These are phyloP conservation scores for Semicossyphus pulcher DNA, from an alignment of 2,113 vertebrate genomes.

Conservation along the genomic window DNA sequence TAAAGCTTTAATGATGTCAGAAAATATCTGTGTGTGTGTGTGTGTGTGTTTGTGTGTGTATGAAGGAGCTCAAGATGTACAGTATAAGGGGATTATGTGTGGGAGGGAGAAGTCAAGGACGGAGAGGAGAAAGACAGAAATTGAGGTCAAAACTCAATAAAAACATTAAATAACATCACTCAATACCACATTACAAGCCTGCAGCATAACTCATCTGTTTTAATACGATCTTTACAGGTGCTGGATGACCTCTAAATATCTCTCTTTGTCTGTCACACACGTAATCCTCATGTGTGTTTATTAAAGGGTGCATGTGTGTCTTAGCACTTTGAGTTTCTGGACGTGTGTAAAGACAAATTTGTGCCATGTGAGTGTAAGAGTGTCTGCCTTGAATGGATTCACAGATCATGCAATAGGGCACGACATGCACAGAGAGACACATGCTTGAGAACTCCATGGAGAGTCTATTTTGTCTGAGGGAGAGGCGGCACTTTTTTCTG, in stretches of 20 bases:
- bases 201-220: not conserved
- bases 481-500: constrained; percentile 56
- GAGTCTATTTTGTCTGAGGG: constrained; percentile 52
- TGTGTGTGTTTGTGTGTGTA: no score
- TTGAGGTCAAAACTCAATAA: constrained; percentile 4
- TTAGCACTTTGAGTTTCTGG: no score
- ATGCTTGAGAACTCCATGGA: constrained; percentile 9
- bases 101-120: constrained; percentile 10
- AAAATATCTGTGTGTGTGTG: no score
- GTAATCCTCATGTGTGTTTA: not conserved
- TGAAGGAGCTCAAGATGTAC: not conserved
- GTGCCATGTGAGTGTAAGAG: not conserved
- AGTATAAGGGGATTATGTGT: not conserved
- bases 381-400: constrained; percentile 5
- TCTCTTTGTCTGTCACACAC: not conserved
- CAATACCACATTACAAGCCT: not conserved
- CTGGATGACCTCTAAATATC: not conserved
- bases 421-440: constrained; percentile 8
- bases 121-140: not conserved
- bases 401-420: constrained; percentile 24
- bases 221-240: not conserved
- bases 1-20: no score
- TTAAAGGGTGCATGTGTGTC: not conserved
- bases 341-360: not conserved
- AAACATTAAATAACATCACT: constrained; percentile 3